phyloP scores from a whole-genome alignment of 2,888 invertebrate species.

The Thecophora atra region DNA sequence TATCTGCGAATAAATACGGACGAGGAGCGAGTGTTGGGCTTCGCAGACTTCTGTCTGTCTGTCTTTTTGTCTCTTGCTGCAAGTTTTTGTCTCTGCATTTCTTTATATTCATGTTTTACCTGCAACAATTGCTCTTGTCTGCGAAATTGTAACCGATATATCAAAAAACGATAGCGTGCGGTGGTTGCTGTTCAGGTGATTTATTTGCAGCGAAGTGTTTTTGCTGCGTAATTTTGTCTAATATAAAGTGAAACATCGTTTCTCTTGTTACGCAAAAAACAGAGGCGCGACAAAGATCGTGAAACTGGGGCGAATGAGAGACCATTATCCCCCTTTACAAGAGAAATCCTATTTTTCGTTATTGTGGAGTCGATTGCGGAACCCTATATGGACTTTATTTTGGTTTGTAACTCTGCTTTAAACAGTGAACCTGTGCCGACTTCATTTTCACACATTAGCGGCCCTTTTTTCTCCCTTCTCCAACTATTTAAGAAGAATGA shows the following conservation, averaged over 20 bases:
- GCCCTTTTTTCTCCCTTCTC: background rate
- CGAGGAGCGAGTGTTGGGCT: too few relatives aligned
- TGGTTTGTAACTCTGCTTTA: background rate
- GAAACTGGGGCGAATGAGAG: too few relatives aligned
- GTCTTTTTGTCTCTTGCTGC: too few relatives aligned
- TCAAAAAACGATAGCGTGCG: background rate
- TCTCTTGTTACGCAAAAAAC: background rate
- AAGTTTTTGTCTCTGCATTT: too few relatives aligned
- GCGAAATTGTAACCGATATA: background rate
- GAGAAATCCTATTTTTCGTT: background rate
- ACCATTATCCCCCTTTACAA: background rate
- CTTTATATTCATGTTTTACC: background rate
- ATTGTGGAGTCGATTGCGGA: background rate
- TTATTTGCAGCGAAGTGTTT: background rate
- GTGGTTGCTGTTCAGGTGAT: background rate
- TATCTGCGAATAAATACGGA: background rate
- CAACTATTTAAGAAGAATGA: conserved; percentile 49
- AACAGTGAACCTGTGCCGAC: background rate
- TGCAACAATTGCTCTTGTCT: background rate
- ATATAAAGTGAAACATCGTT: conserved; percentile 5
- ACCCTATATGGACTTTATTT: background rate
- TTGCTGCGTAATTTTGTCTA: conserved; percentile 21
- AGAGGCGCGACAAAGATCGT: background rate
- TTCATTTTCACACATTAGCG: background rate
- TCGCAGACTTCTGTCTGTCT: too few relatives aligned